phyloP scores from a whole-genome alignment of 2,113 vertebrate genomes.

The Chaetodon auriga region DNA sequence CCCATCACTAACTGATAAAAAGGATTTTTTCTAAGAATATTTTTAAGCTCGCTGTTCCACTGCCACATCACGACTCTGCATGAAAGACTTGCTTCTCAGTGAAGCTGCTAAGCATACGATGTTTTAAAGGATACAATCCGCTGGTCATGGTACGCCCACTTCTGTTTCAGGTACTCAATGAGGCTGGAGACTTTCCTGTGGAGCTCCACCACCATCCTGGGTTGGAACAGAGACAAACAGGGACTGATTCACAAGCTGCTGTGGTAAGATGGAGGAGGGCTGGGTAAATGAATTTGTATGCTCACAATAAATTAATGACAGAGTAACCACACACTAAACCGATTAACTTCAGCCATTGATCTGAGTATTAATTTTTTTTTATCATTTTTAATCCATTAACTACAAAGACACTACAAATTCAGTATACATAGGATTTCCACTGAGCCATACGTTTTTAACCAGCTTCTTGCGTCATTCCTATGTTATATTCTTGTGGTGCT shows the following conservation, averaged over 20 bases:
- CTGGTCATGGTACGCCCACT: conserved; percentile 96
- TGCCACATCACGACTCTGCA: not conserved
- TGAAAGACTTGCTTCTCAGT: too few species aligned
- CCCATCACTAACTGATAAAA: not conserved
- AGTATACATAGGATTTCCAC: not conserved
- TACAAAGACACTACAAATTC: not conserved
- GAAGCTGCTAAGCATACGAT: not conserved
- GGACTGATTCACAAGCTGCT: not conserved
- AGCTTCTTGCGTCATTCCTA: not conserved
- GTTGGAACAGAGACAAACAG: conserved; percentile 10
- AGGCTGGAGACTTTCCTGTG: conserved; percentile 98
- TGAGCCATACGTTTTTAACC: not conserved
- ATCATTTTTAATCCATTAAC: not conserved
- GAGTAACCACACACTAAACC: not conserved
- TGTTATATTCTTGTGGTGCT: not conserved
- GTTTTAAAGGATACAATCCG: conserved; percentile 93
- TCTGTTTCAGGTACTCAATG: conserved; percentile 97
- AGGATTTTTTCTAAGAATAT: not conserved
- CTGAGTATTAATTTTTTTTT: not conserved
- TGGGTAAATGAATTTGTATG: not conserved
- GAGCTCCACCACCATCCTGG: conserved; percentile 97
- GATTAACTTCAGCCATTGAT: not conserved
- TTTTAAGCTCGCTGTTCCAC: not conserved
- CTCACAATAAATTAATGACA: not conserved
- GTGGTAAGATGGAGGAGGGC: not conserved